Percentiles rank a stretch among this genome's conserved stretches.
These are phyloP conservation scores for Calliphora vicina DNA, from an alignment of 1,140 invertebrate genomes.

Conservation along the genomic window DNA sequence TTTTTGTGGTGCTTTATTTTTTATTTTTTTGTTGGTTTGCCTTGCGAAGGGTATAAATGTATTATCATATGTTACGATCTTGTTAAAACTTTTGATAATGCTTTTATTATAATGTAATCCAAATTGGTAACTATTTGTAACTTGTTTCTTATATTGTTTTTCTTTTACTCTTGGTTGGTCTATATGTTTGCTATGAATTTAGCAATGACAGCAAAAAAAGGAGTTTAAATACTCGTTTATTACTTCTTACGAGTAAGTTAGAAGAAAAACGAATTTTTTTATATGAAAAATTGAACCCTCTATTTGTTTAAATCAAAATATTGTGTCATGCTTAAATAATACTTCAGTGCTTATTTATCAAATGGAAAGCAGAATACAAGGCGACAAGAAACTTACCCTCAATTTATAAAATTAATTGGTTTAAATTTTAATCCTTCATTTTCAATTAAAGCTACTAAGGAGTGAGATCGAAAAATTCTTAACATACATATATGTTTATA, in stretches of 20 bases:
- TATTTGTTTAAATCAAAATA: constrained; percentile 24
- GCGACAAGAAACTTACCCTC: not conserved
- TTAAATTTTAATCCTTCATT: constrained; percentile 31
- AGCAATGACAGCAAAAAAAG: not conserved
- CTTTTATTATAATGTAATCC: constrained; percentile 28
- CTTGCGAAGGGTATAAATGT: not conserved
- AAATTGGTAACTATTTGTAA: not conserved
- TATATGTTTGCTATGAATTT: not conserved
- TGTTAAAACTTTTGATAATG: constrained; percentile 31
- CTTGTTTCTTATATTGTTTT: not conserved
- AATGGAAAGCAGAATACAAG: too few relatives aligned
- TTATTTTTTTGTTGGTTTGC: not conserved
- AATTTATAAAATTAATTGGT: constrained; percentile 16
- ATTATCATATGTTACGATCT: constrained; percentile 29
- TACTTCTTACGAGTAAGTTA: not conserved
- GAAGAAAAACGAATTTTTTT: not conserved
- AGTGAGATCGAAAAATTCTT: too few relatives aligned
- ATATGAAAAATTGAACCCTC: constrained; percentile 1
- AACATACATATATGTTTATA: too few relatives aligned
- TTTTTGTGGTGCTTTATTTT: too few relatives aligned
- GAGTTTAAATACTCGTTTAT: not conserved
- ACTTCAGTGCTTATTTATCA: too few relatives aligned
- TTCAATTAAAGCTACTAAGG: constrained; percentile 15
- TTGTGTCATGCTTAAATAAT: not conserved
- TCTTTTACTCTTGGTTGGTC: not conserved